Percentiles rank a stretch among this genome's conserved stretches.
These are phyloP conservation scores for Chlorospingus semifuscus DNA, from an alignment of 2,797 vertebrate genomes.

Conservation along the genomic window DNA sequence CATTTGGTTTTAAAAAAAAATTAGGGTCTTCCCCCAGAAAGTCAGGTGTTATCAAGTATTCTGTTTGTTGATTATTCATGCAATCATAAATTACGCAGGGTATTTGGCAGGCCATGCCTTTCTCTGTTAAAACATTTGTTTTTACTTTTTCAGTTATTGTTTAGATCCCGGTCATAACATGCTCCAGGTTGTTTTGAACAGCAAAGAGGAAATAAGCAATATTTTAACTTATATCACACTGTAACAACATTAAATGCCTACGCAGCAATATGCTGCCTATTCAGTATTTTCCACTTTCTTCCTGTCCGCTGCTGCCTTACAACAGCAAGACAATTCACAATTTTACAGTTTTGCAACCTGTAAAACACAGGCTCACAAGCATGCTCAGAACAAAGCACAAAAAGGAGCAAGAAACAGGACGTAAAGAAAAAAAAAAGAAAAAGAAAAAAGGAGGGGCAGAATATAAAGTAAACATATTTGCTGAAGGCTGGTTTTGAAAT, in stretches of 20 bases:
- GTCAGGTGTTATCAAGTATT: slow-evolving; percentile 40
- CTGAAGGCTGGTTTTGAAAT: slow-evolving; percentile 18
- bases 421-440: background rate
- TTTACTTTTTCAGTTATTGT: slow-evolving; percentile 69
- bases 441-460: background rate
- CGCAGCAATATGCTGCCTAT: background rate
- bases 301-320: background rate
- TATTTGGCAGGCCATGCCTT: slow-evolving; percentile 41
- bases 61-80: slow-evolving; percentile 32
- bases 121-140: slow-evolving; percentile 55
- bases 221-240: slow-evolving; percentile 49
- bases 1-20: slow-evolving; percentile 23
- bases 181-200: slow-evolving; percentile 65
- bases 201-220: slow-evolving; percentile 68
- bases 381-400: background rate
- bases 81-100: background rate
- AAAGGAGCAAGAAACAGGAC: background rate
- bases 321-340: slow-evolving; percentile 6
- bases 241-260: slow-evolving; percentile 20
- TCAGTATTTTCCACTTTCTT: slow-evolving; percentile 49
- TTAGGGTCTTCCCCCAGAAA: background rate
- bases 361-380: background rate
- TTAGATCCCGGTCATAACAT: slow-evolving; percentile 53
- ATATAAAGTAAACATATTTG: background rate
- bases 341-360: background rate